phyloP scores from a whole-genome alignment of 2,113 vertebrate genomes.

The Ammospiza nelsoni region DNA sequence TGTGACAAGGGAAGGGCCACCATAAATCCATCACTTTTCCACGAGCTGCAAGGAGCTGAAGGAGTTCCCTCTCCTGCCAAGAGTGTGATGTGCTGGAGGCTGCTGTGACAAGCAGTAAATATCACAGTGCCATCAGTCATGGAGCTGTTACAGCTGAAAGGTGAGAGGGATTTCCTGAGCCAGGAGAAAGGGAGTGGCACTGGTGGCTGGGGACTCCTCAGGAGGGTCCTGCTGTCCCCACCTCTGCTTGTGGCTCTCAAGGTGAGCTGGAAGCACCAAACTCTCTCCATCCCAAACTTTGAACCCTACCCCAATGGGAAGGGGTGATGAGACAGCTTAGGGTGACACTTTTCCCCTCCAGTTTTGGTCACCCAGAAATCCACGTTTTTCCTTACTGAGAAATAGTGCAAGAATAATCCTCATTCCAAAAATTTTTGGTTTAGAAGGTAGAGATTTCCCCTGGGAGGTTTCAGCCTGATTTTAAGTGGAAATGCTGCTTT shows the following conservation, averaged over 20 bases:
- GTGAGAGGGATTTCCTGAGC: neutral
- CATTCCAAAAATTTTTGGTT: neutral
- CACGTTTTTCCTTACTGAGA: rapidly evolving
- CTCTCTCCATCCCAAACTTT: neutral
- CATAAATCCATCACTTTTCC: neutral
- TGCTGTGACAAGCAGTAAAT: neutral
- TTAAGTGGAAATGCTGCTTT: neutral
- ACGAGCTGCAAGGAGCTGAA: rapidly evolving
- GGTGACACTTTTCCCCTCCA: neutral
- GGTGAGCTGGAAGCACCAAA: neutral
- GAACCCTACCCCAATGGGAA: rapidly evolving
- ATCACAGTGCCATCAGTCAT: neutral
- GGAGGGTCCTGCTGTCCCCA: neutral
- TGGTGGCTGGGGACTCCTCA: neutral
- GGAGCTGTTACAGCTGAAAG: neutral
- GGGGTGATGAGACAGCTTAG: neutral
- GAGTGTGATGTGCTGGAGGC: neutral
- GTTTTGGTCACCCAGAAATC: neutral
- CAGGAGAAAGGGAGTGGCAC: neutral
- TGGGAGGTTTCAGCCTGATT: conserved; percentile 21
- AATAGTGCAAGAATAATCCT: neutral
- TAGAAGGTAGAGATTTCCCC: neutral
- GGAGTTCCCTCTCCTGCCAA: neutral
- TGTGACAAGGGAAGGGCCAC: neutral
- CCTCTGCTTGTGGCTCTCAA: neutral